Evolutionary conservation across 2,113 vertebrate genomes (phyloP).

Genomic region (Colinus virginianus): DNA sequence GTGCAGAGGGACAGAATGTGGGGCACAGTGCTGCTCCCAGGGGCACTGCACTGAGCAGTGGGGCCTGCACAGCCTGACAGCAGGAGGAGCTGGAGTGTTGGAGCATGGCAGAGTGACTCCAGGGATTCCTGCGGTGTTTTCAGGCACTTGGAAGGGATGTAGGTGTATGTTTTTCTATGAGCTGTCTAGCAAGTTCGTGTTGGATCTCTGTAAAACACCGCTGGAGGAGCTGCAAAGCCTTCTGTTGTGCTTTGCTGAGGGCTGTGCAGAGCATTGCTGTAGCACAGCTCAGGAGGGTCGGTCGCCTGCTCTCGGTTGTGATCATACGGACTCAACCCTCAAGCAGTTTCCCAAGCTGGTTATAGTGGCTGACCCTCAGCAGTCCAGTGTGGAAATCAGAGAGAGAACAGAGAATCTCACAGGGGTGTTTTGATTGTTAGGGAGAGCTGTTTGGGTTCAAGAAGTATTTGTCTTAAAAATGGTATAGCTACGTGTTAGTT

Average conservation of each 20-base stretch:
- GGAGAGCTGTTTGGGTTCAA: neutral
- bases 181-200: neutral
- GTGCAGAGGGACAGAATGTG: too few relatives aligned
- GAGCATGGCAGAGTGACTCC: neutral
- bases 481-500: neutral
- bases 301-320: neutral
- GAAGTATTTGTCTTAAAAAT: neutral
- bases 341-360: neutral
- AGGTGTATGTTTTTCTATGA: neutral
- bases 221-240: neutral
- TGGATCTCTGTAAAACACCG: neutral
- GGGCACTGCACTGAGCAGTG: too few relatives aligned
- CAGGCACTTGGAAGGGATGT: neutral
- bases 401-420: neutral
- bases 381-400: neutral
- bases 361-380: neutral
- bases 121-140: neutral
- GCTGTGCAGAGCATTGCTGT: neutral
- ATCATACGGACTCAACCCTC: neutral
- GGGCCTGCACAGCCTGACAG: neutral
- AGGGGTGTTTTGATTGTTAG: neutral
- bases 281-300: neutral
- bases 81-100: constrained; percentile 14
- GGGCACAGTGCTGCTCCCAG: too few relatives aligned
- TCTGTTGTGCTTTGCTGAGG: neutral